Evolutionary conservation across 2,797 vertebrate genomes (phyloP).

Genomic region (Rhinoraja longicauda): DNA sequence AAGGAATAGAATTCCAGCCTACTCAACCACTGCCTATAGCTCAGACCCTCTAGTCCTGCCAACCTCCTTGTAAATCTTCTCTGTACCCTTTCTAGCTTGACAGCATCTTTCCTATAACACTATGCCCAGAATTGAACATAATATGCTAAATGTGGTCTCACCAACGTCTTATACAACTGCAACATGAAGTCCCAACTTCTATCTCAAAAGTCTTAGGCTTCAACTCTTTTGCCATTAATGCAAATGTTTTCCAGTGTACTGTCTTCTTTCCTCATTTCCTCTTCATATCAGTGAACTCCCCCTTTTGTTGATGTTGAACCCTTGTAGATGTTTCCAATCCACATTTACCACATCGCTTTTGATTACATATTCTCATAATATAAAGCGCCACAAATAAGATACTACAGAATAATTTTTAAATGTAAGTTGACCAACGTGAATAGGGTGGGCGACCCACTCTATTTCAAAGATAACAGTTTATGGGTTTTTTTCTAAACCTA

Average conservation of each 20-base stretch:
- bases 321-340: neutral
- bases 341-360: neutral
- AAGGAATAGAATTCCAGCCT: no score
- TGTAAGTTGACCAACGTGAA: neutral
- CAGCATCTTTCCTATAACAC: no score
- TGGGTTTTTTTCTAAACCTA: neutral
- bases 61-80: no score
- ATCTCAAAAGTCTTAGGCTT: neutral
- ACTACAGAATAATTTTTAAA: neutral
- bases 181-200: no score
- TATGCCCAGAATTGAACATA: no score
- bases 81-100: no score
- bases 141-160: no score
- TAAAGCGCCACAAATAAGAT: neutral
- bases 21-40: no score
- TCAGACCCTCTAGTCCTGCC: no score
- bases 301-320: neutral
- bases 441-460: neutral
- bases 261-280: neutral
- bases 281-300: neutral
- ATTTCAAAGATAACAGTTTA: neutral
- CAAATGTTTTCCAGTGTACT: neutral
- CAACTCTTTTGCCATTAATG: neutral
- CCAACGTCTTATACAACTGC: no score
- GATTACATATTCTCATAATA: neutral